Evolutionary conservation across 2,888 invertebrate species (phyloP).

Genomic region (Phymatocera aterrima): DNA sequence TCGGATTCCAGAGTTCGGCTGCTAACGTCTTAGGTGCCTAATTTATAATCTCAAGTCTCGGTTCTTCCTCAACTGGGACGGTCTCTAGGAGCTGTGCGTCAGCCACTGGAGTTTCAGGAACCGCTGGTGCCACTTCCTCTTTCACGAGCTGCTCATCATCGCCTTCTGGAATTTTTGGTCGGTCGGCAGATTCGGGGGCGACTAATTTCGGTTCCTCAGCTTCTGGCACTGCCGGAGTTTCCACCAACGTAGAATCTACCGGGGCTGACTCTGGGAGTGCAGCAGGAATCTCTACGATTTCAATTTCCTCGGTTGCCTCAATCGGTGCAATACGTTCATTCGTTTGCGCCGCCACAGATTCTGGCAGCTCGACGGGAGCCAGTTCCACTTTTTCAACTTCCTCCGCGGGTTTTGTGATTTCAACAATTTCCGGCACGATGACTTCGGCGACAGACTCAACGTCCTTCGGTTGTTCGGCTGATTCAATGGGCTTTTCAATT

Average conservation of each 20-base stretch:
- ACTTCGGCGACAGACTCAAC: too few relatives aligned
- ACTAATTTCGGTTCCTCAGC: neutral
- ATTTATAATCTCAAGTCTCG: slow-evolving; percentile 32
- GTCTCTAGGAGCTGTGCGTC: neutral
- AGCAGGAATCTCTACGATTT: neutral
- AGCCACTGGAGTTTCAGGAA: neutral
- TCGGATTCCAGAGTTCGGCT: neutral
- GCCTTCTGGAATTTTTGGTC: slow-evolving; percentile 5
- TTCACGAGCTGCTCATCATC: neutral
- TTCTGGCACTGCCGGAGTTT: neutral
- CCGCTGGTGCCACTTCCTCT: neutral
- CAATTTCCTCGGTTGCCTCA: neutral
- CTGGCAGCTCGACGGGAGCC: neutral
- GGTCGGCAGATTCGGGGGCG: neutral
- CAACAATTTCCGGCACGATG: too few relatives aligned
- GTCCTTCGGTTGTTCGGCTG: slow-evolving; percentile 5
- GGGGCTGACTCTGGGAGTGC: neutral
- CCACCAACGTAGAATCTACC: neutral
- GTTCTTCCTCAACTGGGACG: slow-evolving; percentile 16
- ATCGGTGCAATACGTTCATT: neutral
- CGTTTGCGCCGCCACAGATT: neutral
- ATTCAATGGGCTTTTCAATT: neutral
- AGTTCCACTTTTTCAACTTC: slow-evolving; percentile 42
- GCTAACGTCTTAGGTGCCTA: slow-evolving; percentile 49
- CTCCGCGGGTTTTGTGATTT: too few relatives aligned